These are phyloP conservation scores for Thomomys bottae DNA, from an alignment of 2,113 vertebrate species.

Conservation along the genomic window DNA sequence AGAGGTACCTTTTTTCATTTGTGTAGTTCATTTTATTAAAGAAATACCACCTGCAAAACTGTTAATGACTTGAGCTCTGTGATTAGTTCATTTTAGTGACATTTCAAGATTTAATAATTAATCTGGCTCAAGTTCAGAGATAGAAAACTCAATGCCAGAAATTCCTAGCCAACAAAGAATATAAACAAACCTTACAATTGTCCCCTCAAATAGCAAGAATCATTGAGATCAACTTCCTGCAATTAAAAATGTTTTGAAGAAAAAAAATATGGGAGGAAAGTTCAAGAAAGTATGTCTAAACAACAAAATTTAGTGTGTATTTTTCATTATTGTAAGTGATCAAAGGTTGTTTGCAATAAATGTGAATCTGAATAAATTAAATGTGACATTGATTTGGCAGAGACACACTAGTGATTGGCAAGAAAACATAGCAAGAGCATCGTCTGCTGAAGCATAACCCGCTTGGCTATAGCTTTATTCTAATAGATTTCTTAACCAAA, in stretches of 20 bases:
- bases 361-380: slow-evolving; percentile 78
- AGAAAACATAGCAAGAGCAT: slow-evolving; percentile 31
- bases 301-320: slow-evolving; percentile 59
- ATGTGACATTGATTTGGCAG: slow-evolving; percentile 79
- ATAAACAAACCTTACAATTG: slow-evolving; percentile 67
- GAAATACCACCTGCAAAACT: slow-evolving; percentile 68
- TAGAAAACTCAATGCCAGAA: slow-evolving; percentile 71
- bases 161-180: slow-evolving; percentile 51
- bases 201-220: slow-evolving; percentile 64
- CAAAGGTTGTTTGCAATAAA: slow-evolving; percentile 78
- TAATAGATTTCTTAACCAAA: slow-evolving; percentile 64
- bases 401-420: slow-evolving; percentile 55
- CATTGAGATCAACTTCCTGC: slow-evolving; percentile 69
- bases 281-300: slow-evolving; percentile 69
- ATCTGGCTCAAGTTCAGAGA: slow-evolving; percentile 74
- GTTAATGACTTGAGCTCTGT: slow-evolving; percentile 68
- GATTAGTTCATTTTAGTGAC: slow-evolving; percentile 77
- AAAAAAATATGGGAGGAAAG: slow-evolving; percentile 51
- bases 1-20: slow-evolving; percentile 42
- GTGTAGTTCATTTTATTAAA: slow-evolving; percentile 59
- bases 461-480: slow-evolving; percentile 57
- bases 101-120: slow-evolving; percentile 78
- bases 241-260: slow-evolving; percentile 68
- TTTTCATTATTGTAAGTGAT: slow-evolving; percentile 78
- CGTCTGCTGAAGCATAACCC: slow-evolving; percentile 63